Percentiles rank a stretch among this genome's conserved stretches.
These are phyloP conservation scores for Pinna nobilis DNA, from an alignment of 1,140 invertebrate species.

Conservation along the genomic window DNA sequence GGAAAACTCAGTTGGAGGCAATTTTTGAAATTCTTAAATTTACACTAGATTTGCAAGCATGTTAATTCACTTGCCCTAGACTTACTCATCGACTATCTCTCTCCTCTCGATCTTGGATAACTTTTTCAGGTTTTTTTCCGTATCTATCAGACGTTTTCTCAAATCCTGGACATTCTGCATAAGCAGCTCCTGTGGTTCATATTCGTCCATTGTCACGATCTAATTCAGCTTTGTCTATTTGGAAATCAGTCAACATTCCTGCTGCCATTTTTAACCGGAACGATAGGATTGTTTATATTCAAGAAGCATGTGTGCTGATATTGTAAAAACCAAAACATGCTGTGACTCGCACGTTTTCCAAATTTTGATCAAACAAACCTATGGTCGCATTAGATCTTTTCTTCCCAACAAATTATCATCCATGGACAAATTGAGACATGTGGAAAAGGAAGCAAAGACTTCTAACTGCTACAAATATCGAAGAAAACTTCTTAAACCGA, in stretches of 20 bases:
- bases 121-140: slow-evolving; percentile 62
- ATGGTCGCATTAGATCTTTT: too few relatives aligned
- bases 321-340: not conserved
- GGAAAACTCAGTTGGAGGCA: too few relatives aligned
- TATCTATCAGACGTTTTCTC: slow-evolving; percentile 56
- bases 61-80: not conserved
- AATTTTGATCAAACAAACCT: too few relatives aligned
- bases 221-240: slow-evolving; percentile 17
- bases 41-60: not conserved
- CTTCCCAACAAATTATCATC: too few relatives aligned
- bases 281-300: slow-evolving; percentile 21
- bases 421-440: not conserved
- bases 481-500: too few relatives aligned
- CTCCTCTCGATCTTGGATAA: slow-evolving; percentile 54
- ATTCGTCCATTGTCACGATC: slow-evolving; percentile 29
- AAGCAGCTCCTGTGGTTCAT: slow-evolving; percentile 47
- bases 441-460: not conserved
- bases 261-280: slow-evolving; percentile 11
- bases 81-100: slow-evolving; percentile 28
- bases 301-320: slow-evolving; percentile 3
- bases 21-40: not conserved
- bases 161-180: slow-evolving; percentile 61
- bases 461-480: too few relatives aligned
- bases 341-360: not conserved
- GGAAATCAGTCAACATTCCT: slow-evolving; percentile 16